Evolutionary conservation across 2,797 vertebrate genomes (phyloP).

Genomic region (Cichlasoma orientale): DNA sequence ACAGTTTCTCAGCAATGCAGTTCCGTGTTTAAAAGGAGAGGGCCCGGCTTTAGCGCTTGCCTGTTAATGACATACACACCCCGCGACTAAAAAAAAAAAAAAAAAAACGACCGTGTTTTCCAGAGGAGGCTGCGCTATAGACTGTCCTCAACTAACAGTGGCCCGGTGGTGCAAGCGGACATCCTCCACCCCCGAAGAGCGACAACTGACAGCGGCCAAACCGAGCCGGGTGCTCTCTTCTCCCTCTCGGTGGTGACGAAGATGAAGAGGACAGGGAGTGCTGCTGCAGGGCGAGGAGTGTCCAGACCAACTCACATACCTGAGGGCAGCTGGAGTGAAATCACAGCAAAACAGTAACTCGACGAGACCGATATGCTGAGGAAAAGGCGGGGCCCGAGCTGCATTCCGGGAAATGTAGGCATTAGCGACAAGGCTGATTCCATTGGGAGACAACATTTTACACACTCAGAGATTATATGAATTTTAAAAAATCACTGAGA

Average conservation of each 20-base stretch:
- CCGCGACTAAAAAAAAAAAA: neutral
- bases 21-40: neutral
- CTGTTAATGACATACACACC: neutral
- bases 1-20: constrained; percentile 12
- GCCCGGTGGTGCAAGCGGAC: constrained; percentile 29
- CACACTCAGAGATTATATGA: neutral
- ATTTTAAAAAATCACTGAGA: neutral
- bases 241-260: neutral
- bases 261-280: neutral
- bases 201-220: neutral
- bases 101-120: constrained; percentile 8
- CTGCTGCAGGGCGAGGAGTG: constrained; percentile 32
- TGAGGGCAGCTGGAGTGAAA: constrained; percentile 49
- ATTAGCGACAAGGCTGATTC: neutral
- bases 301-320: constrained; percentile 17
- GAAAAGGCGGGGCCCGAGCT: constrained; percentile 47
- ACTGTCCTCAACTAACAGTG: constrained; percentile 43
- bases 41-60: neutral
- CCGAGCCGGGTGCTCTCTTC: too few species aligned
- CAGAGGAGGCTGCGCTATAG: constrained; percentile 2
- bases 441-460: neutral
- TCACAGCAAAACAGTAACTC: constrained; percentile 67
- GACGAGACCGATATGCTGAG: constrained; percentile 4
- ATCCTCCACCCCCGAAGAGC: constrained; percentile 25
- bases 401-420: constrained; percentile 71